Percentiles rank a stretch among this genome's conserved stretches.
Evolutionary conservation across 2,113 vertebrate species (phyloP).

Genomic region (Rhinolophus ferrumequinum): DNA sequence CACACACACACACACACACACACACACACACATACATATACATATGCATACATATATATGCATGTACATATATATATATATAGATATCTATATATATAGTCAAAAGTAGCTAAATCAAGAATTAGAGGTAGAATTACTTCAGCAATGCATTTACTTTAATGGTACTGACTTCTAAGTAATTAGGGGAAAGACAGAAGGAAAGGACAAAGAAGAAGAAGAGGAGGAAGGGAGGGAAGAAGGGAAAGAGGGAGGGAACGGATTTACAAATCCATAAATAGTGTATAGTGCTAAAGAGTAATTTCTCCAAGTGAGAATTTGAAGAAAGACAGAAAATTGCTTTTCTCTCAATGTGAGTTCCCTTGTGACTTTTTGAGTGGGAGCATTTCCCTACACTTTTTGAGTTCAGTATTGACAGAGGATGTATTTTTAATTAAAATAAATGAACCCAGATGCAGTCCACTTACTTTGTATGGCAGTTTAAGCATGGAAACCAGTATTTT

Average conservation of each 20-base stretch:
- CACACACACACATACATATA: background rate
- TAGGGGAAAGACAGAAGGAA: background rate
- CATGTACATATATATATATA: no score
- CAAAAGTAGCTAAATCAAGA: background rate
- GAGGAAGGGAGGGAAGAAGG: background rate
- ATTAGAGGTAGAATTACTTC: background rate
- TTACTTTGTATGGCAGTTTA: background rate
- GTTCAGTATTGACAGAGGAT: background rate
- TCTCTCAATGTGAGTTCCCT: background rate
- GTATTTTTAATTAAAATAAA: background rate
- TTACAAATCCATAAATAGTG: background rate
- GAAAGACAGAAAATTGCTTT: background rate
- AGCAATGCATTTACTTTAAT: background rate
- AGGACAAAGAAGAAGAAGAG: background rate
- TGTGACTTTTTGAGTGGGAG: background rate
- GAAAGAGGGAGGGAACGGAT: background rate
- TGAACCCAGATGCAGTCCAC: background rate
- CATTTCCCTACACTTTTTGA: background rate
- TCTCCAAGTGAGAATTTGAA: background rate
- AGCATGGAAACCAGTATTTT: background rate
- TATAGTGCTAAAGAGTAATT: background rate
- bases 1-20: no score
- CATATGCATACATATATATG: no score
- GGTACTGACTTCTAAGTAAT: background rate
- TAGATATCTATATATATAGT: background rate